Evolutionary conservation across 1,140 invertebrate species (phyloP).

Genomic region (Hestina assimilis): DNA sequence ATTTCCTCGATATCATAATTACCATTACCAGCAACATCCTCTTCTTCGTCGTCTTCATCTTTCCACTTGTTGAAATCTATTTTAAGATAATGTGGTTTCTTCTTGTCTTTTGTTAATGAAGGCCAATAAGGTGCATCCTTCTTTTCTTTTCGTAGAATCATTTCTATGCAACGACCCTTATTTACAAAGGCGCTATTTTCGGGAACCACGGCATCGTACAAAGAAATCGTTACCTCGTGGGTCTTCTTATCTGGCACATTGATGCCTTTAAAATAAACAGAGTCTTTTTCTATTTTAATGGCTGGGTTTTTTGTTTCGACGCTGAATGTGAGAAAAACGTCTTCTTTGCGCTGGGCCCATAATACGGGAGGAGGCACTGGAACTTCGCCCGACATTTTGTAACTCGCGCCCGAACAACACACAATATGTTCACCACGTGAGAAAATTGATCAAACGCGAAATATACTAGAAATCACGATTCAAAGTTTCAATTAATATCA

Average conservation of each 20-base stretch:
- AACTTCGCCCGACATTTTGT: constrained; percentile 60
- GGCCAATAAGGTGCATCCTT: constrained; percentile 90
- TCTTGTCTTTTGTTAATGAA: constrained; percentile 90
- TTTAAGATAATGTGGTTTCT: constrained; percentile 97
- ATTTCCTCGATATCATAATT: constrained; percentile 56
- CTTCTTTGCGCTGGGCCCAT: constrained; percentile 93
- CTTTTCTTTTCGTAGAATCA: constrained; percentile 83
- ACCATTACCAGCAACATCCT: constrained; percentile 44
- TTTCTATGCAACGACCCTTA: constrained; percentile 88
- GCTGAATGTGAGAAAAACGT: constrained; percentile 92
- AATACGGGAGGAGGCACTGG: constrained; percentile 88
- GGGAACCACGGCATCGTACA: constrained; percentile 89
- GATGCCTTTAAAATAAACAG: constrained; percentile 90
- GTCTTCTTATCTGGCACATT: constrained; percentile 90
- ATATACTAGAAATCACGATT: constrained; percentile 29
- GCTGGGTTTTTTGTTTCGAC: constrained; percentile 91
- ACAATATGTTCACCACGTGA: constrained; percentile 29
- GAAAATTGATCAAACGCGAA: constrained; percentile 39
- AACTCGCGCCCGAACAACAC: constrained; percentile 8
- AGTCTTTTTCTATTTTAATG: constrained; percentile 86
- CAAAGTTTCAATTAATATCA: no score
- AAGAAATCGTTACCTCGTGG: constrained; percentile 91
- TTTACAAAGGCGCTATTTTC: constrained; percentile 85
- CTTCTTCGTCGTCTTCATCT: constrained; percentile 86
- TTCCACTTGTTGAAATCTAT: constrained; percentile 98